A percentile compares a stretch with the other conserved stretches of the same genome.
These are phyloP conservation scores for Parochlus steinenii DNA, from an alignment of 2,888 invertebrate genomes.

Conservation along the genomic window DNA sequence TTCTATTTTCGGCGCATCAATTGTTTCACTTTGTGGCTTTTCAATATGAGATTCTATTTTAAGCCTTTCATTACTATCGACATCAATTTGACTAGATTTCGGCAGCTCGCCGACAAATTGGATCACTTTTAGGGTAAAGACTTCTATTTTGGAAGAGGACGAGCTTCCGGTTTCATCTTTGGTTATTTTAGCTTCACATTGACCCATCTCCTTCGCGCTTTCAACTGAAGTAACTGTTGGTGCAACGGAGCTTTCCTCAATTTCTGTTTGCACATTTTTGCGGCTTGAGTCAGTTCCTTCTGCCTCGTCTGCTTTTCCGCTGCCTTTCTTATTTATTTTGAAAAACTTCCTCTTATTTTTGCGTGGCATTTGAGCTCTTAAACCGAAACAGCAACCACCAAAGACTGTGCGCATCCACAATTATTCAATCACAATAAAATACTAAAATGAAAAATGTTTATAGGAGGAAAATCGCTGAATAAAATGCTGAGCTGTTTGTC, in stretches of 20 bases:
- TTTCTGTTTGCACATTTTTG: constrained; percentile 4
- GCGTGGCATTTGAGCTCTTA: constrained; percentile 3
- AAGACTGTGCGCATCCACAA: constrained; percentile 8
- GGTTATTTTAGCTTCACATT: background rate
- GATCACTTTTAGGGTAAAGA: constrained; percentile 10
- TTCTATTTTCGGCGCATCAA: background rate
- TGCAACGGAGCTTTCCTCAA: no score
- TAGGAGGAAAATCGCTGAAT: no score
- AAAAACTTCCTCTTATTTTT: constrained; percentile 12
- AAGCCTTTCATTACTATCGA: background rate
- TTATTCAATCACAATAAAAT: constrained; percentile 11
- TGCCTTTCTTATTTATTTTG: constrained; percentile 10
- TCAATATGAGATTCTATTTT: background rate
- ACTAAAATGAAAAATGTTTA: constrained; percentile 10
- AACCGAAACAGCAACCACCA: constrained; percentile 2
- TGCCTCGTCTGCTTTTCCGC: no score
- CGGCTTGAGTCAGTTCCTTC: no score
- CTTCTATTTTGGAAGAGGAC: background rate
- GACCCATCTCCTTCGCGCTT: no score
- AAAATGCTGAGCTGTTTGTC: no score
- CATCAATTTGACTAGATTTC: background rate
- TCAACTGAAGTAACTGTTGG: no score
- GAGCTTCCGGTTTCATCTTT: background rate
- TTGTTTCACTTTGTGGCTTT: background rate
- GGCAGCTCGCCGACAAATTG: constrained; percentile 11